Evolutionary conservation across 2,888 invertebrate genomes (phyloP).

Genomic region (Dioctria rufipes): DNA sequence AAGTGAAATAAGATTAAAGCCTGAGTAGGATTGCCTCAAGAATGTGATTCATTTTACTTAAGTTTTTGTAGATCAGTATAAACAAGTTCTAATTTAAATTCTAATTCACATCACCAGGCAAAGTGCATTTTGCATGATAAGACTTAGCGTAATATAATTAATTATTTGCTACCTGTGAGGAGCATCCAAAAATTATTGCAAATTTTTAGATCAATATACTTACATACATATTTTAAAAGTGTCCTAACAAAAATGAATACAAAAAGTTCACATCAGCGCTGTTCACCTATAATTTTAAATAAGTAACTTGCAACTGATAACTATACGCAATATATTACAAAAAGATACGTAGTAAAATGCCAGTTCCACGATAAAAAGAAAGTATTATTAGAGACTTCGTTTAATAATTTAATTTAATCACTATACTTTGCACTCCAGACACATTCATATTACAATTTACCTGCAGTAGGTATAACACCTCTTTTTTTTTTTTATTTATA

Average conservation of each 20-base stretch:
- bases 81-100: conserved; percentile 37
- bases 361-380: conserved; percentile 47
- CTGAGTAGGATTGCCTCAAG: conserved; percentile 55
- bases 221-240: neutral
- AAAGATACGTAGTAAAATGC: conserved; percentile 41
- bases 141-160: conserved; percentile 16
- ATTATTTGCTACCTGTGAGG: conserved; percentile 36
- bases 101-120: conserved; percentile 43
- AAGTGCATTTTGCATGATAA: conserved; percentile 49
- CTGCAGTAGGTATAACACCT: too few relatives aligned
- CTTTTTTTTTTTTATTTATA: too few relatives aligned
- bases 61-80: conserved; percentile 31
- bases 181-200: conserved; percentile 39
- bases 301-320: neutral
- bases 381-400: too few relatives aligned
- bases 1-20: conserved; percentile 25
- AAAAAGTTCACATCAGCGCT: conserved; percentile 57
- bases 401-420: too few relatives aligned
- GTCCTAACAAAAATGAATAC: conserved; percentile 2
- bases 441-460: too few relatives aligned
- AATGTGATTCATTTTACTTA: conserved; percentile 35
- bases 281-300: conserved; percentile 58
- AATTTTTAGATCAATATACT: conserved; percentile 29
- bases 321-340: neutral
- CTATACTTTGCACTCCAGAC: too few relatives aligned